Evolutionary conservation across 2,888 invertebrate species (phyloP), one percentile per base, ranked within the genome.

Genomic region (Synergus itoensis): DNA sequence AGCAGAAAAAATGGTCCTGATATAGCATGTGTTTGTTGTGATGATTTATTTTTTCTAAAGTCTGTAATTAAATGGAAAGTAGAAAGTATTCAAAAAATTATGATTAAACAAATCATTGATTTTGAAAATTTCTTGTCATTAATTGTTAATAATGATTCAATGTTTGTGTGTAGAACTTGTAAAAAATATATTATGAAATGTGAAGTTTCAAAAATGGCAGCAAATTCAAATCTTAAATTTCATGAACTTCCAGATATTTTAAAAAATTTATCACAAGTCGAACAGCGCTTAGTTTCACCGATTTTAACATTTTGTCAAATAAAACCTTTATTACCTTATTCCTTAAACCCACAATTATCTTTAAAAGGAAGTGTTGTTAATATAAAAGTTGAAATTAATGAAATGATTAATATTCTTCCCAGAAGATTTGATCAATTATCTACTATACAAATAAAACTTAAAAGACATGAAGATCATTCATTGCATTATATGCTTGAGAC

Each of bases 251-350:
- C 86, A 28, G 81, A 86, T 11, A 79, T 81, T 64, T 7, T 89
- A 53, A 79, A 80, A 81, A 77, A 65, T 43, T 83, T 88, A 79
- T 82, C 84, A 11, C 73, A 79, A 28, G 79, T 91, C 7, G 90
- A 92, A 86, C 90, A 91, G 84, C 79, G 91, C 75, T 83, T 91
- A 82, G 85, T 90, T 16, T 82, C 90, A 9, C 88, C 89, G 14
- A 85, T 87, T 48, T 82, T 91, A 48, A 86, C 88, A 60, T 91
- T 92, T 76, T 91, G 91, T 89, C 89, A 90, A 83, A 88, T 92
- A 53, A 80, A 87, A 80, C 82, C 89, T 43, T 83, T 89, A 40
- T 80, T 86, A 82, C 81, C 83, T 11, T 86, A 79, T 78, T 87
- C 90, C 43, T 76, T 86, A 14, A 84, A 91, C 81, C 82, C 87